Conservation (phyloP, 2,888 invertebrate genomes). For the Oxycera nigricornis region DNA sequence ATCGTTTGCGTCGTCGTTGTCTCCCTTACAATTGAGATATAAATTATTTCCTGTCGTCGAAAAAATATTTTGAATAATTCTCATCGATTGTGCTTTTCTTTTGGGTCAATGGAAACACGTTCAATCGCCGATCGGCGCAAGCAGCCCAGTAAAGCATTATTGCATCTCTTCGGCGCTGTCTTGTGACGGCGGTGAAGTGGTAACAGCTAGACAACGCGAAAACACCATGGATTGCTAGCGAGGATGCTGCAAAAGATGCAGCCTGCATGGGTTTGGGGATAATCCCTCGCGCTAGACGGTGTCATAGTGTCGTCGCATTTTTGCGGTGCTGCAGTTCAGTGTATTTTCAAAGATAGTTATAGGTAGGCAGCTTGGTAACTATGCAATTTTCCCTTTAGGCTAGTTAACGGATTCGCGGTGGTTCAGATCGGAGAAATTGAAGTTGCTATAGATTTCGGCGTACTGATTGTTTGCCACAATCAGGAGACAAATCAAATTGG, state of each 20-base stretch:
- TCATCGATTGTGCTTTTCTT: slow-evolving; percentile 44
- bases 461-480: background rate
- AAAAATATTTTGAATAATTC: slow-evolving; percentile 45
- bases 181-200: background rate
- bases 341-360: background rate
- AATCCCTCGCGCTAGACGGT: background rate
- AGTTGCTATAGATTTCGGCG: slow-evolving; percentile 22
- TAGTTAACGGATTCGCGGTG: background rate
- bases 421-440: background rate
- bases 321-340: background rate
- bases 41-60: slow-evolving; percentile 33
- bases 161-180: too few relatives aligned
- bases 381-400: background rate
- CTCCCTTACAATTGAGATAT: slow-evolving; percentile 29
- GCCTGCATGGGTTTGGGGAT: background rate
- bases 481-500: slow-evolving; percentile 13
- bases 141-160: slow-evolving; percentile 43
- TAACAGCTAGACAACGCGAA: background rate
- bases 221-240: background rate
- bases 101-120: slow-evolving; percentile 46
- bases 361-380: background rate
- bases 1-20: background rate
- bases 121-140: slow-evolving; percentile 30
- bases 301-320: slow-evolving; percentile 12
- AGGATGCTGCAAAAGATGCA: background rate